phyloP scores from a whole-genome alignment of 2,113 vertebrate genomes.

The Elaphurus davidianus region DNA sequence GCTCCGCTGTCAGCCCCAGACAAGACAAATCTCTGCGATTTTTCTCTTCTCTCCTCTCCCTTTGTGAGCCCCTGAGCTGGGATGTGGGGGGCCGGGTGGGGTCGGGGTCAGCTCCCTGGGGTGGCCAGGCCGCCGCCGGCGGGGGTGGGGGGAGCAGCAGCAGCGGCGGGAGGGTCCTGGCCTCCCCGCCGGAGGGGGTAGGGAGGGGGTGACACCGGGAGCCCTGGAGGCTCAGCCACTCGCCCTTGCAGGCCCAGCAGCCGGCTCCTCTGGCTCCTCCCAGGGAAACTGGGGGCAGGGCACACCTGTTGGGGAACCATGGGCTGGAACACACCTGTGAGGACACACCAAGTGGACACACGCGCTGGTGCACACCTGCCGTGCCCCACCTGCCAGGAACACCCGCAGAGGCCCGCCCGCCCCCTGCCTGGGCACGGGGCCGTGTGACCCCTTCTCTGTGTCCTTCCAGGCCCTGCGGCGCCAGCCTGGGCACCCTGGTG shows the following conservation, averaged over 20 bases:
- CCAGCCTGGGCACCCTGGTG: slow-evolving; percentile 73
- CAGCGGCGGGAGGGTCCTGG: background rate
- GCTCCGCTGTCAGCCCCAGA: slow-evolving; percentile 85
- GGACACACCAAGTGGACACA: background rate
- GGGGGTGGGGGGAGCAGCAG: background rate
- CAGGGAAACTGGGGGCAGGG: background rate
- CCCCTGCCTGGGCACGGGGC: background rate
- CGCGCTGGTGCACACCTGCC: background rate
- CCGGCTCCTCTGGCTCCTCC: background rate
- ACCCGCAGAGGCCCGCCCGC: background rate
- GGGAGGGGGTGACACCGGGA: background rate
- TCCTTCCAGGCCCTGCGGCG: background rate
- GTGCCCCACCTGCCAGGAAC: background rate
- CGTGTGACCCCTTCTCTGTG: background rate
- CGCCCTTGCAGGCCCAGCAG: background rate
- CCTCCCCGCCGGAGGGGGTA: background rate
- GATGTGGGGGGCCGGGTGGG: slow-evolving; percentile 31
- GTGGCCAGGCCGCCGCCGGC: background rate
- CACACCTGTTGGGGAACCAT: slow-evolving; percentile 52
- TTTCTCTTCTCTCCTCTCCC: slow-evolving; percentile 71
- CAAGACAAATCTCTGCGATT: slow-evolving; percentile 87
- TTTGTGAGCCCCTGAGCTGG: slow-evolving; percentile 76
- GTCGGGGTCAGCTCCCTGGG: slow-evolving; percentile 47
- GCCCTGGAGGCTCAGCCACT: background rate
- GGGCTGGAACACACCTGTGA: slow-evolving; percentile 19